A percentile compares a stretch with the other conserved stretches of the same genome.
These are phyloP conservation scores for Ceryle rudis DNA, from an alignment of 2,797 vertebrate genomes.

Conservation along the genomic window DNA sequence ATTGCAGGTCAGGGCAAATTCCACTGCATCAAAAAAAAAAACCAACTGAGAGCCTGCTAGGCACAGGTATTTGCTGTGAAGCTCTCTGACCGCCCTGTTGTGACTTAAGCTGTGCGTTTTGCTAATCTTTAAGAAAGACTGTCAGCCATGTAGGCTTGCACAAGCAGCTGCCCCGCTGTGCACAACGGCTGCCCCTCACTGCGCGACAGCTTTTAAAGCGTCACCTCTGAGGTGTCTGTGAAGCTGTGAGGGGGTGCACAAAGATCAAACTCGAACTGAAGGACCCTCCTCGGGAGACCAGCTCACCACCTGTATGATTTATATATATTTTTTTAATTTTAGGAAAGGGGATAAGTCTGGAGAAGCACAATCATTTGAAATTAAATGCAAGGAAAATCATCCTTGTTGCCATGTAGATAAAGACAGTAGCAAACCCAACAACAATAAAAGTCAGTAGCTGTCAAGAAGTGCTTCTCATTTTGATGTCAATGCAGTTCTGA, in stretches of 20 bases:
- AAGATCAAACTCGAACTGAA: too few relatives aligned
- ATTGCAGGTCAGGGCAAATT: not conserved
- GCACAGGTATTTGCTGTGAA: not conserved
- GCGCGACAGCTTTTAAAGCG: not conserved
- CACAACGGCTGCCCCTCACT: not conserved
- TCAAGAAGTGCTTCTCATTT: not conserved
- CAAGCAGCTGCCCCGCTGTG: not conserved
- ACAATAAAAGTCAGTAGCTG: not conserved
- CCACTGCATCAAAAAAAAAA: not conserved
- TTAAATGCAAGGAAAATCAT: not conserved
- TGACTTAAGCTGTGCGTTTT: not conserved
- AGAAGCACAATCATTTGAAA: not conserved
- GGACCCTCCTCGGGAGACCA: not conserved
- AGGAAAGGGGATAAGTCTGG: not conserved
- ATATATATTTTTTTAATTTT: not conserved
- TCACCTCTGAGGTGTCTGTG: accelerated
- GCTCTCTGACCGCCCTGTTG: accelerated
- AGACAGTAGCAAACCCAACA: not conserved
- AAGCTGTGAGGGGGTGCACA: not conserved
- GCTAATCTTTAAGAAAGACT: not conserved
- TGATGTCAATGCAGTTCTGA: accelerated
- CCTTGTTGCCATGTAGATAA: not conserved
- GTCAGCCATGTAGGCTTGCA: not conserved
- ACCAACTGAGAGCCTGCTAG: too few relatives aligned
- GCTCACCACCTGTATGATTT: not conserved